A percentile compares a stretch with the other conserved stretches of the same genome.
phyloP scores from a whole-genome alignment of 1,140 invertebrate genomes.

The Tetragnatha versicolor region DNA sequence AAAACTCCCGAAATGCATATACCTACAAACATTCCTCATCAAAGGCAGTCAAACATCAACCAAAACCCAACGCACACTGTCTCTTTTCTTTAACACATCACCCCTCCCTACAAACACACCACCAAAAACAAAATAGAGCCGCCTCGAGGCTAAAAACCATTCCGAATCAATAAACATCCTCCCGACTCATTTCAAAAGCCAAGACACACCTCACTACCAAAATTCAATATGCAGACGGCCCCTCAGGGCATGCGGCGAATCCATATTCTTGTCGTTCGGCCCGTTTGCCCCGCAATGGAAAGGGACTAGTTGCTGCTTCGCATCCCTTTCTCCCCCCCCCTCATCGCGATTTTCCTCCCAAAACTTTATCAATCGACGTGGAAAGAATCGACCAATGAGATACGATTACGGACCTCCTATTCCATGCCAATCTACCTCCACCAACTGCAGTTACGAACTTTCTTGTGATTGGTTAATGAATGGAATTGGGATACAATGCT shows the following conservation, averaged over 20 bases:
- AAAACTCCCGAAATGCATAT: too few relatives aligned
- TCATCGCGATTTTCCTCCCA: constrained; percentile 30
- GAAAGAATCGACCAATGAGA: constrained; percentile 47
- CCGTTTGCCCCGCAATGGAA: constrained; percentile 23
- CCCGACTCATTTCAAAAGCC: neutral
- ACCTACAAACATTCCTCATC: too few relatives aligned
- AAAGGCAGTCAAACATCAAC: too few relatives aligned
- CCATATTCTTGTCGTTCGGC: constrained; percentile 33
- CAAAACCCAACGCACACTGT: too few relatives aligned
- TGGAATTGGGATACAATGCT: constrained; percentile 29
- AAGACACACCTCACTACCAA: neutral
- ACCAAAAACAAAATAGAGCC: neutral
- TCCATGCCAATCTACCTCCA: too few relatives aligned
- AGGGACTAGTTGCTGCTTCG: neutral
- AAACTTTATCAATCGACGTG: constrained; percentile 46
- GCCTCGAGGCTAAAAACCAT: neutral
- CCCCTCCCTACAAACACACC: neutral
- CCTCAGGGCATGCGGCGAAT: constrained; percentile 3
- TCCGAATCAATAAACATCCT: too few relatives aligned
- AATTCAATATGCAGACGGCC: neutral
- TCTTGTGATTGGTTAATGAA: constrained; percentile 35
- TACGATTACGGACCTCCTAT: neutral
- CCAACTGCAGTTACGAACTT: constrained; percentile 39
- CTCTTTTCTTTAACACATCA: neutral
- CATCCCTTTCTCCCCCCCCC: neutral